Base-by-base conservation (phyloP, 2,113 vertebrate genomes). In the Phylloscopus trochilus region DNA sequence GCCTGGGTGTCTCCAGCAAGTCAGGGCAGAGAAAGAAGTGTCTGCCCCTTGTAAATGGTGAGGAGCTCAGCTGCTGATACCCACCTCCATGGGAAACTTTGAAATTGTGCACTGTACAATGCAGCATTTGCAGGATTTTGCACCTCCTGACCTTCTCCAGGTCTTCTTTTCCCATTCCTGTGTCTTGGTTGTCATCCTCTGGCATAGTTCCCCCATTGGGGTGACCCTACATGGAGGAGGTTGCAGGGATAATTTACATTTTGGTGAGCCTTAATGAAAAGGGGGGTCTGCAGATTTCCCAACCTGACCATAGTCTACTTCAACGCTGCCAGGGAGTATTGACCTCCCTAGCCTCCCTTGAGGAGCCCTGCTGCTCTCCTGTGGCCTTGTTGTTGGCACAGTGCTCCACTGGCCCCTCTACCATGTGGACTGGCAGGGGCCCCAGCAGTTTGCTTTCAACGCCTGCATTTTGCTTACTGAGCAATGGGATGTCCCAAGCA, bases 381-480 rank as follows among this genome's bases (percentile, higher is more conserved):
- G 3, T 35, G 72, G 73, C 81, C 58, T 47, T 3, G 6, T 31
- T 24, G 16, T 58, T 13, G 1, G 49, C 70, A 30, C n/a, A n/a
- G n/a, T 3, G 0, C 27, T 85, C 26, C n/a, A 15, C 52, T 84
- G 72, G 59, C 31, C 31, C 14, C 30, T 77, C 31, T 4, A 18
- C 56, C 17, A 1, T 9, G 39, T 5, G 1, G 59, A 30, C 75
- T 92, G 84, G 75, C 78, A 69, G 51, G 19, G 17, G 8, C 55
- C 59, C 46, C 46, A 58, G 46, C 67, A 41, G 64, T 82, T 76
- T 77, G 69, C 60, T 93, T 87, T 78, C 73, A 89, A 55, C 0
- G 16, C 49, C 83, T 83, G 31, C 21, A 6, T 89, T 93, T 86
- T 88, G 86, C 90, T 89, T 83, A 72, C 83, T 58, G 80, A 87